Evolutionary conservation across 2,797 vertebrate species (phyloP).

Genomic region (Onychomys leucogaster): DNA sequence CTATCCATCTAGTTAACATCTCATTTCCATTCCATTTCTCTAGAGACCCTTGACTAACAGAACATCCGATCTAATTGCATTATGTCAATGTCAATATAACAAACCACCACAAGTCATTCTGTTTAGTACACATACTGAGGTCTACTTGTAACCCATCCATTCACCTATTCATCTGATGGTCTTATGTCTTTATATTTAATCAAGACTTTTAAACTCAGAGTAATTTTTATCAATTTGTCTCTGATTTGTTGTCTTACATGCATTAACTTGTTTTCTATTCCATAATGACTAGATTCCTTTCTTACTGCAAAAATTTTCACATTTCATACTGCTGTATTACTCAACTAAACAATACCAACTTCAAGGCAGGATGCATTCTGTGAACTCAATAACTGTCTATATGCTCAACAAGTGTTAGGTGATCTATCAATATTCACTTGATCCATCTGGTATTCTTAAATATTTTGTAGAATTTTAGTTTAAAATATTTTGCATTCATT

Average conservation of each 20-base stretch:
- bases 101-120: not conserved
- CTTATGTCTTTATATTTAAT: not conserved
- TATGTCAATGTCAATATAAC: not conserved
- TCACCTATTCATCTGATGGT: not conserved
- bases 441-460: not conserved
- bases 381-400: not conserved
- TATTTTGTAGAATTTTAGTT: not conserved
- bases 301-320: not conserved
- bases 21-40: not conserved
- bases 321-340: not conserved
- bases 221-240: not conserved
- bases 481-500: not conserved
- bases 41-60: not conserved
- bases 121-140: not conserved
- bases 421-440: not conserved
- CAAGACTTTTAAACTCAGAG: not conserved
- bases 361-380: not conserved
- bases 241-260: not conserved
- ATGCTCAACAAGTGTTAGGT: not conserved
- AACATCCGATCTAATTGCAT: not conserved
- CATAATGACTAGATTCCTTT: not conserved
- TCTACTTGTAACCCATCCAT: not conserved
- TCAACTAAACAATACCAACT: not conserved
- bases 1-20: not conserved
- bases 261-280: not conserved